A percentile compares a stretch with the other conserved stretches of the same genome.
These are phyloP conservation scores for Sapajus apella DNA, from an alignment of 2,113 vertebrate species.

Conservation along the genomic window DNA sequence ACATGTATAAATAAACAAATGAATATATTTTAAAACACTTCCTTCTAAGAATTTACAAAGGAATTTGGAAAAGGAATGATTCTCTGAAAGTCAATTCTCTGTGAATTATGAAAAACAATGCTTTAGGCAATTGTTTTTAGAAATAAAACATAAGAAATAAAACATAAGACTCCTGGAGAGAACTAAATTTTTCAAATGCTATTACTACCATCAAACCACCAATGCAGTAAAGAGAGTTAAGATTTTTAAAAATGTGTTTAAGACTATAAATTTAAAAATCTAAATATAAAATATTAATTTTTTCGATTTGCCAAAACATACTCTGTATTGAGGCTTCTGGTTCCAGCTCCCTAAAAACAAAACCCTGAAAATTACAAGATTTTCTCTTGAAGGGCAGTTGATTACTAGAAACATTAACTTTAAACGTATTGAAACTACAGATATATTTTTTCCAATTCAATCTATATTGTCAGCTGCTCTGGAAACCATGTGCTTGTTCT, in stretches of 20 bases:
- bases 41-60: constrained; percentile 51
- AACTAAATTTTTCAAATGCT: constrained; percentile 8
- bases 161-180: not conserved
- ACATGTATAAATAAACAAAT: not conserved
- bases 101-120: constrained; percentile 27
- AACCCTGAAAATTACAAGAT: not conserved
- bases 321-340: not conserved
- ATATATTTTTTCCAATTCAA: not conserved
- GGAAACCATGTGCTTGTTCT: not conserved
- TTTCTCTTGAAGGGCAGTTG: not conserved
- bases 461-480: not conserved
- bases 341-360: not conserved
- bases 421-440: not conserved
- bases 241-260: not conserved
- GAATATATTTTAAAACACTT: not conserved
- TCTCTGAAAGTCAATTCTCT: constrained; percentile 44
- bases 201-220: not conserved
- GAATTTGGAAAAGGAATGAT: not conserved
- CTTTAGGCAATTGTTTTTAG: not conserved
- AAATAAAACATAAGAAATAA: not conserved
- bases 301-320: not conserved
- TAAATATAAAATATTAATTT: not conserved
- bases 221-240: not conserved
- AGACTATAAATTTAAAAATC: not conserved
- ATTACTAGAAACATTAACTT: not conserved